A percentile compares a stretch with the other conserved stretches of the same genome.
These are phyloP conservation scores for Sphaerodactylus townsendi DNA, from an alignment of 2,113 vertebrate genomes.

Conservation along the genomic window DNA sequence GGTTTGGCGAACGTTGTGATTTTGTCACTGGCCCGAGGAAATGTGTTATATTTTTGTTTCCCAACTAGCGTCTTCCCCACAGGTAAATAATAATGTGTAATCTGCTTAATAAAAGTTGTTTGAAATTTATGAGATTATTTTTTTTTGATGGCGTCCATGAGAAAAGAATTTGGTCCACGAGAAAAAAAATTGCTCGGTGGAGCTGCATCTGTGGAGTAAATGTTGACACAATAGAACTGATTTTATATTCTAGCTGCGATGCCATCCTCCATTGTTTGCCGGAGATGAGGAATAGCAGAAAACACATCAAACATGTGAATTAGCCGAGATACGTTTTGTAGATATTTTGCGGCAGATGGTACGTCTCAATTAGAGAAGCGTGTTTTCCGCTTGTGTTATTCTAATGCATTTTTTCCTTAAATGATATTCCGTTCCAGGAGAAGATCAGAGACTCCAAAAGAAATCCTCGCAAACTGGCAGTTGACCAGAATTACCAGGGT, in stretches of 20 bases:
- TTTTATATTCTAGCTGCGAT: not conserved
- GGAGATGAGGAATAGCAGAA: conserved; percentile 35
- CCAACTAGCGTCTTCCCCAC: not conserved
- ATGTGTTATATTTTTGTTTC: too few species aligned
- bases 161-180: not conserved
- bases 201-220: not conserved
- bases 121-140: not conserved
- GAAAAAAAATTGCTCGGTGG: not conserved
- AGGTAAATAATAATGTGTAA: not conserved
- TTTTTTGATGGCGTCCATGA: too few species aligned
- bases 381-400: conserved; percentile 60
- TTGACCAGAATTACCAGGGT: conserved; percentile 25
- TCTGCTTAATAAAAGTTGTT: not conserved
- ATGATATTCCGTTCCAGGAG: conserved; percentile 58
- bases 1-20: not conserved
- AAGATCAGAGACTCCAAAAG: conserved; percentile 57
- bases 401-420: conserved; percentile 53
- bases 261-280: conserved; percentile 52
- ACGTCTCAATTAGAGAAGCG: conserved; percentile 63
- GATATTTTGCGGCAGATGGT: conserved; percentile 68
- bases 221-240: not conserved
- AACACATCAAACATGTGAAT: conserved; percentile 59
- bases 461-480: not conserved
- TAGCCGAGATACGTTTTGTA: conserved; percentile 58
- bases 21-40: too few species aligned